phyloP scores from a whole-genome alignment of 2,797 vertebrate species.

The Syndactyla subalaris region DNA sequence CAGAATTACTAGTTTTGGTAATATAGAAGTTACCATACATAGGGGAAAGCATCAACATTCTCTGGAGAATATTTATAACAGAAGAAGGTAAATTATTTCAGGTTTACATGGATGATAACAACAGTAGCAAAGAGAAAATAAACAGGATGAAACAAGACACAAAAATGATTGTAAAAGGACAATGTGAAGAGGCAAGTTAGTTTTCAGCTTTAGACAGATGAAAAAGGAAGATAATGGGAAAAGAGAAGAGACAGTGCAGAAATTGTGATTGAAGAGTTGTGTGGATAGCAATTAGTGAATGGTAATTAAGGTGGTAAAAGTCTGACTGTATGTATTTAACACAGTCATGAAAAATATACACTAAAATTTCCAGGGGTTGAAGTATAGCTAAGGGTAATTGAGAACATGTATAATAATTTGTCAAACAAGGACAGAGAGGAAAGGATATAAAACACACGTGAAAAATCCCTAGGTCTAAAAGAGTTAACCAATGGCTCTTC shows the following conservation, averaged over 20 bases:
- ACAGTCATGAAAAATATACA: background rate
- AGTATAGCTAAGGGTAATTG: background rate
- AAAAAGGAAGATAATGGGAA: background rate
- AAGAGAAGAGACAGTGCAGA: background rate
- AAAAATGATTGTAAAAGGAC: background rate
- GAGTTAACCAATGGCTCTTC: background rate
- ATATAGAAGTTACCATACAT: background rate
- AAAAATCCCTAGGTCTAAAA: background rate
- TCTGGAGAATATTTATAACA: background rate
- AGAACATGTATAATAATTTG: background rate
- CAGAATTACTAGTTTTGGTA: background rate
- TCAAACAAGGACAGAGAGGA: background rate
- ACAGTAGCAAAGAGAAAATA: background rate
- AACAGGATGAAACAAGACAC: background rate
- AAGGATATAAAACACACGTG: background rate
- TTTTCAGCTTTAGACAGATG: background rate
- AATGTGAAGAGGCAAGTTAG: background rate
- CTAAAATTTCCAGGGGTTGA: background rate
- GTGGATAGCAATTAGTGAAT: background rate
- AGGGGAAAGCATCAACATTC: background rate
- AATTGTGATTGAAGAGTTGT: conserved; percentile 1
- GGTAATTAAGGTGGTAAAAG: background rate
- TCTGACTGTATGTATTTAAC: background rate
- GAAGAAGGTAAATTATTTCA: background rate
- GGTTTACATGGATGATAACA: background rate